Percentiles rank a stretch among this genome's conserved stretches.
Conservation (phyloP, 2,113 vertebrate genomes). For the Maccullochella peelii region DNA sequence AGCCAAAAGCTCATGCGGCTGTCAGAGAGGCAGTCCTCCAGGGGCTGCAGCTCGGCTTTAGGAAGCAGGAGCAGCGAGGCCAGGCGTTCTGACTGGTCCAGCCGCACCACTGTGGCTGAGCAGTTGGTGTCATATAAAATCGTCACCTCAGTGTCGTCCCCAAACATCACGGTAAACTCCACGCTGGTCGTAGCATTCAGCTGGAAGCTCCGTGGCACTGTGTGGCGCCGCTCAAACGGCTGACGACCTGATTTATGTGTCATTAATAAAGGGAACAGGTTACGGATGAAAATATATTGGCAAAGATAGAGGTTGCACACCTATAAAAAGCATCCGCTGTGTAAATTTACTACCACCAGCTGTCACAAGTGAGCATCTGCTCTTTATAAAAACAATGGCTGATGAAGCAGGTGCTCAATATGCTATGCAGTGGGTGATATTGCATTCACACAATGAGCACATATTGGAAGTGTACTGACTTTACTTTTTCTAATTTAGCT, state of each 20-base stretch:
- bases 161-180: slow-evolving; percentile 48
- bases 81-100: slow-evolving; percentile 20
- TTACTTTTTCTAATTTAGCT: background rate
- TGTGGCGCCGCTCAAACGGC: slow-evolving; percentile 31
- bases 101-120: slow-evolving; percentile 23
- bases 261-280: slow-evolving; percentile 13
- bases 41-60: slow-evolving; percentile 28
- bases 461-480: background rate
- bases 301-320: background rate
- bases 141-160: slow-evolving; percentile 39
- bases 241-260: slow-evolving; percentile 41
- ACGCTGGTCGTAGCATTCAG: slow-evolving; percentile 5
- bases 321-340: slow-evolving; percentile 9
- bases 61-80: slow-evolving; percentile 47
- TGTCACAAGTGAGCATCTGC: slow-evolving; percentile 6
- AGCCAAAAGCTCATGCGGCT: slow-evolving; percentile 35
- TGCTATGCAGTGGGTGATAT: background rate
- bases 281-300: slow-evolving; percentile 12
- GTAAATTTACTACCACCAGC: slow-evolving; percentile 22
- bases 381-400: slow-evolving; percentile 1
- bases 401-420: slow-evolving; percentile 14
- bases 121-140: slow-evolving; percentile 59
- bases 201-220: slow-evolving; percentile 30
- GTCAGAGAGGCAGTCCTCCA: slow-evolving; percentile 37
- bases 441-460: background rate